Evolutionary conservation across 2,888 invertebrate species (phyloP).

Genomic region (Eledone cirrhosa): DNA sequence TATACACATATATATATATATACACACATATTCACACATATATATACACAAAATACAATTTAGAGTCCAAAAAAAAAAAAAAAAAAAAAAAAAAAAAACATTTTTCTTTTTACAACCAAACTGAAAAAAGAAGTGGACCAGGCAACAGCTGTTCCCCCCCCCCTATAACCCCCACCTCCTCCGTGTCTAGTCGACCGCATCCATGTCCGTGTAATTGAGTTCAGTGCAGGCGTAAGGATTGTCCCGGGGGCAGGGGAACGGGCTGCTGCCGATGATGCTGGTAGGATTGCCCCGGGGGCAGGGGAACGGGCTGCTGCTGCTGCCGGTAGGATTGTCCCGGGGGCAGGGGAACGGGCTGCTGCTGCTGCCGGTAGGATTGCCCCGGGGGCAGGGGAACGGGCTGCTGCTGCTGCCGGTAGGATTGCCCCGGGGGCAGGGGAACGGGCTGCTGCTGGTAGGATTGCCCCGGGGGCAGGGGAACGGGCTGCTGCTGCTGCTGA

Average conservation of each 20-base stretch:
- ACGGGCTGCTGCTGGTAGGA: neutral
- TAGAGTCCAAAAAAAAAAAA: neutral
- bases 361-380: too few relatives aligned
- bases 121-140: neutral
- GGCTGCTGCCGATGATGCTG: neutral
- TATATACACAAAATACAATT: neutral
- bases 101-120: too few relatives aligned
- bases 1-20: too few relatives aligned
- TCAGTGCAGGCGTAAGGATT: neutral
- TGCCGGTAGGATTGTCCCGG: too few relatives aligned
- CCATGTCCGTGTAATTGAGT: slow-evolving; percentile 54
- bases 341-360: neutral
- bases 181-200: slow-evolving; percentile 50
- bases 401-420: too few relatives aligned
- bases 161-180: neutral
- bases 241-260: neutral
- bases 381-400: neutral
- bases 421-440: too few relatives aligned
- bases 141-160: neutral
- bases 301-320: neutral
- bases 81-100: neutral
- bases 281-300: neutral
- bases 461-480: neutral
- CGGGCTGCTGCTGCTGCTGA: neutral
- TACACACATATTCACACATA: too few relatives aligned